phyloP scores from a whole-genome alignment of 2,888 invertebrate genomes.

The Rhorus exstirpatorius region DNA sequence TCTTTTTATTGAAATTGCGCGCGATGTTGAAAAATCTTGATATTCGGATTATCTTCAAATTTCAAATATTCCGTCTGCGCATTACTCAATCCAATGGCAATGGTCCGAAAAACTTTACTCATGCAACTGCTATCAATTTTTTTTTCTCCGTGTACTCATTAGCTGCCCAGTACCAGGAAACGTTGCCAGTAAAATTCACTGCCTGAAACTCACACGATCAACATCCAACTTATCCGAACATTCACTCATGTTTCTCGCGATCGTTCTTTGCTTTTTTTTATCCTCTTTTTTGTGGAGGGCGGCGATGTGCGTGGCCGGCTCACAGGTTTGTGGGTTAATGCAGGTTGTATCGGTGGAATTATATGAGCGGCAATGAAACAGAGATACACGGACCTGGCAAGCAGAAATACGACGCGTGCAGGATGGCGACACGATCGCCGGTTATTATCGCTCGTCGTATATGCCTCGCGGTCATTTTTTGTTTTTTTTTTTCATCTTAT shows the following conservation, averaged over 20 bases:
- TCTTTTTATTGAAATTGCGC: no score
- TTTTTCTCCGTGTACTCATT: neutral
- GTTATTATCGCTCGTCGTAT: conserved; percentile 72
- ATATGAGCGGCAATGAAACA: conserved; percentile 51
- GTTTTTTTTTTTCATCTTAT: conserved; percentile 22
- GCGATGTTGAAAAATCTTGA: no score
- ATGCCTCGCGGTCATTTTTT: conserved; percentile 42
- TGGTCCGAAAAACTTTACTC: neutral
- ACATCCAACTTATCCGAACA: conserved; percentile 13
- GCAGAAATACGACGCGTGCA: conserved; percentile 59
- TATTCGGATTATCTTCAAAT: neutral
- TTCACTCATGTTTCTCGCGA: conserved; percentile 12
- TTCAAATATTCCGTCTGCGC: neutral
- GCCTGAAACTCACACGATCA: neutral
- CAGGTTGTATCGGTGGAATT: conserved; percentile 59
- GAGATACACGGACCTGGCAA: conserved; percentile 10
- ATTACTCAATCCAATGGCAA: neutral
- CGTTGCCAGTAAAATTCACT: neutral
- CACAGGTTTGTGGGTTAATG: conserved; percentile 57
- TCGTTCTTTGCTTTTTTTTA: conserved; percentile 10
- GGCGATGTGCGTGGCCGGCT: conserved; percentile 39
- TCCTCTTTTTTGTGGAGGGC: neutral
- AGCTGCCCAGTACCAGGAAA: neutral
- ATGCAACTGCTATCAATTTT: neutral
- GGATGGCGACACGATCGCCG: conserved; percentile 58